phyloP scores from a whole-genome alignment of 1,140 invertebrate genomes.

The Drosophila rufa region DNA sequence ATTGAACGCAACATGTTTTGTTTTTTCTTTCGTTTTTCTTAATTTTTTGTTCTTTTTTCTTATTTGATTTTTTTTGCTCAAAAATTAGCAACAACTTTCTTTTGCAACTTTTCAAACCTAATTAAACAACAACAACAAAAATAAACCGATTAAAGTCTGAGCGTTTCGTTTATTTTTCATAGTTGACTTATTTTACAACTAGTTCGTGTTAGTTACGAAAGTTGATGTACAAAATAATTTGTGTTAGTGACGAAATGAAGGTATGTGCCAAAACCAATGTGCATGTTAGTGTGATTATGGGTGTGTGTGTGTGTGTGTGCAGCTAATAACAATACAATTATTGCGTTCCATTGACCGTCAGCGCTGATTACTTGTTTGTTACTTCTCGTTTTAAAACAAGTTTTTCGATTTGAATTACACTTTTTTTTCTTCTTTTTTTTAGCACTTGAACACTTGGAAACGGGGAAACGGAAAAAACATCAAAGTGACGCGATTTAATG shows the following conservation, averaged over 20 bases:
- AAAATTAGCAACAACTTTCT: conserved; percentile 62
- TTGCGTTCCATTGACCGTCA: conserved; percentile 57
- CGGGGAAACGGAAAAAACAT: conserved; percentile 21
- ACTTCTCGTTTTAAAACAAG: conserved; percentile 22
- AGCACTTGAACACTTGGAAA: conserved; percentile 31
- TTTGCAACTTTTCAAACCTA: conserved; percentile 72
- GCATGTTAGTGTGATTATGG: not conserved
- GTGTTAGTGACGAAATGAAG: conserved; percentile 23
- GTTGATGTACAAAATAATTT: conserved; percentile 39
- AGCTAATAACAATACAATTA: conserved; percentile 42
- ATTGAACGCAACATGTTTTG: conserved; percentile 81
- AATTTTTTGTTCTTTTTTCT: not conserved
- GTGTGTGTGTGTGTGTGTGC: conserved; percentile 31
- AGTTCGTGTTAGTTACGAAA: conserved; percentile 56
- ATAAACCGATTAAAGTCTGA: conserved; percentile 61
- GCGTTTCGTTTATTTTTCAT: conserved; percentile 9
- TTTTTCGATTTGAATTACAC: conserved; percentile 37
- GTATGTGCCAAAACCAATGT: conserved; percentile 44
- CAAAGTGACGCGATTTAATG: conserved; percentile 44
- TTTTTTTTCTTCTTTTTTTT: conserved; percentile 20
- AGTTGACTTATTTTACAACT: conserved; percentile 52
- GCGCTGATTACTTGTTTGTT: conserved; percentile 28
- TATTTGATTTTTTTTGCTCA: conserved; percentile 16
- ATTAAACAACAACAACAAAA: conserved; percentile 83
- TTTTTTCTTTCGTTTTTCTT: conserved; percentile 7